Percentiles rank a stretch among this genome's conserved stretches.
Evolutionary conservation across 2,888 invertebrate species (phyloP).

Genomic region (Dolichopus griseipennis): DNA sequence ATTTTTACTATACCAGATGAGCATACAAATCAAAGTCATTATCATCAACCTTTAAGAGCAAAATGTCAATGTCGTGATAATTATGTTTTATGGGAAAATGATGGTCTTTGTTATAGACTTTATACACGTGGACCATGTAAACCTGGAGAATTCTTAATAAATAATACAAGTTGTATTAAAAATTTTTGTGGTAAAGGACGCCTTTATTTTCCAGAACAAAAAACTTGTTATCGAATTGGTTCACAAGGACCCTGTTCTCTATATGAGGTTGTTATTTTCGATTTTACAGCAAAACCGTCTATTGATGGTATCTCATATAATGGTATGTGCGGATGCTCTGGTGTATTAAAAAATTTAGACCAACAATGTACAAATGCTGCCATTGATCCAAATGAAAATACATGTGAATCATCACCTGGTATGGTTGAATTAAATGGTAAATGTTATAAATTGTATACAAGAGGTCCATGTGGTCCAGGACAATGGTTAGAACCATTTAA

Average conservation of each 20-base stretch:
- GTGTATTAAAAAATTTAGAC: conserved; percentile 40
- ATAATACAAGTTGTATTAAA: conserved; percentile 57
- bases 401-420: conserved; percentile 53
- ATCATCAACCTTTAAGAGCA: conserved; percentile 34
- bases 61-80: conserved; percentile 62
- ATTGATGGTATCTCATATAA: conserved; percentile 74
- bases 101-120: conserved; percentile 65
- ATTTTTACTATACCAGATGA: conserved; percentile 49
- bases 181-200: conserved; percentile 68
- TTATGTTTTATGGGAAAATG: conserved; percentile 54
- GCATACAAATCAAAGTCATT: conserved; percentile 25
- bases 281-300: conserved; percentile 67
- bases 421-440: conserved; percentile 56
- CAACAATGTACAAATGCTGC: conserved; percentile 34
- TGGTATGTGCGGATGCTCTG: conserved; percentile 68
- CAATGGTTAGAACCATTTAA: conserved; percentile 59
- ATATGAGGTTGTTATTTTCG: conserved; percentile 69
- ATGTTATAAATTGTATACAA: conserved; percentile 69
- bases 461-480: conserved; percentile 65
- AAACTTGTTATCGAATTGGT: conserved; percentile 70
- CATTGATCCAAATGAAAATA: conserved; percentile 32
- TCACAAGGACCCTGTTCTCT: conserved; percentile 64
- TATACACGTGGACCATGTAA: conserved; percentile 73
- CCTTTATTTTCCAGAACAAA: conserved; percentile 63
- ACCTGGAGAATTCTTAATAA: conserved; percentile 57